A percentile compares a stretch with the other conserved stretches of the same genome.
Conservation (phyloP, 2,113 vertebrate species). For the Phyllopteryx taeniolatus region DNA sequence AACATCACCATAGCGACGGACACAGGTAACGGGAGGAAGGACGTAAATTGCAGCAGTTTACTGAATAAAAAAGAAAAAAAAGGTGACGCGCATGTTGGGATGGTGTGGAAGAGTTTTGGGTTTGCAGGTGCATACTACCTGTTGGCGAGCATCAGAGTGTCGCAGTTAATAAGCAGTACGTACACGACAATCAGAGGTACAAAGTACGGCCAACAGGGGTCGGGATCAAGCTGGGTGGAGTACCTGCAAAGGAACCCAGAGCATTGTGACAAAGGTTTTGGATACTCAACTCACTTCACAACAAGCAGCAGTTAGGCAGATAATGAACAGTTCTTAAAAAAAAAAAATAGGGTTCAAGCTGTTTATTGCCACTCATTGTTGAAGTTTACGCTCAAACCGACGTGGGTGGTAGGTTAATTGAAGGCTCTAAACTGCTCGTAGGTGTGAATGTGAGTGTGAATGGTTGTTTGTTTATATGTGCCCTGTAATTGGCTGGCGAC, state of each 20-base stretch:
- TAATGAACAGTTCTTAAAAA: too few relatives aligned
- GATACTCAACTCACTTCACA: background rate
- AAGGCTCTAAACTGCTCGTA: too few relatives aligned
- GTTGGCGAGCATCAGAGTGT: constrained; percentile 73
- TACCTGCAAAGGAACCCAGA: constrained; percentile 72
- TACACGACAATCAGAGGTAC: constrained; percentile 77
- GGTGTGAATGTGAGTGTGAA: too few relatives aligned
- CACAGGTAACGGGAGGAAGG: constrained; percentile 79
- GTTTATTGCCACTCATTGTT: too few relatives aligned
- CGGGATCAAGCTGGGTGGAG: constrained; percentile 81
- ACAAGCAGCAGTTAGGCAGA: too few relatives aligned
- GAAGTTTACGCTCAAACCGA: too few relatives aligned
- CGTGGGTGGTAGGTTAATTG: too few relatives aligned
- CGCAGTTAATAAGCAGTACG: constrained; percentile 84
- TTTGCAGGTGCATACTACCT: constrained; percentile 64
- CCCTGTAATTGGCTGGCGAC: too few relatives aligned
- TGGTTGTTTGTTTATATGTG: too few relatives aligned
- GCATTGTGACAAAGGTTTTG: background rate
- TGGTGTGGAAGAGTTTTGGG: background rate
- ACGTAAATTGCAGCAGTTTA: constrained; percentile 79
- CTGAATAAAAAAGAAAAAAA: constrained; percentile 64
- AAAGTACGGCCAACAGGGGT: constrained; percentile 83
- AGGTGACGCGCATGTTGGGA: background rate
- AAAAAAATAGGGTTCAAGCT: too few relatives aligned
- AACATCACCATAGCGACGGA: constrained; percentile 83